Conservation (phyloP, 30 jellyfish, hydroid and myxozoan species). For the Turritopsis rubra region DNA sequence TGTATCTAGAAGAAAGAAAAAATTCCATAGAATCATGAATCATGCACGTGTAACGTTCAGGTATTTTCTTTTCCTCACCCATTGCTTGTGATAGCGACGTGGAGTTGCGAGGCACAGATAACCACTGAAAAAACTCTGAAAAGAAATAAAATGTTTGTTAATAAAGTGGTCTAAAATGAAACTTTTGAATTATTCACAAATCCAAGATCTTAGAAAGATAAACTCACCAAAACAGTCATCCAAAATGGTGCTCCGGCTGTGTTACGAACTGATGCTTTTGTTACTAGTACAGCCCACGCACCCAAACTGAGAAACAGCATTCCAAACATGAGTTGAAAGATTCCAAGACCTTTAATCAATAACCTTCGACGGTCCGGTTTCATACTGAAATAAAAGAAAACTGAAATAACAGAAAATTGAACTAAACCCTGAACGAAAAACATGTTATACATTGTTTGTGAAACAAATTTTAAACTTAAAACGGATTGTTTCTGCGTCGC, state of each 20-base stretch:
- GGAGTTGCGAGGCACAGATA: constrained; percentile 1
- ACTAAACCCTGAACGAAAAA: too few relatives aligned
- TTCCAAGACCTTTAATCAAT: not conserved
- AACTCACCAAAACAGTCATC: not conserved
- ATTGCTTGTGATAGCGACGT: constrained; percentile 1
- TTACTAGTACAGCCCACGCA: constrained; percentile 3
- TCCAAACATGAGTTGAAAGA: not conserved
- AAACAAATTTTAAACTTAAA: too few relatives aligned
- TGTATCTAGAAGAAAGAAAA: not conserved
- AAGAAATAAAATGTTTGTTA: not conserved
- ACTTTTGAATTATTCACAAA: not conserved
- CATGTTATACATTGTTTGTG: too few relatives aligned
- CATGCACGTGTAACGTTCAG: too few relatives aligned
- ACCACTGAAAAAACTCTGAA: constrained; percentile 10
- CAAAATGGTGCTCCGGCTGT: constrained; percentile 20
- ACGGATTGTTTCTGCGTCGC: not conserved
- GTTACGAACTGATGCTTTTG: not conserved
- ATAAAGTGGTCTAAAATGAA: not conserved
- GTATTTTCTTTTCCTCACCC: constrained; percentile 3
- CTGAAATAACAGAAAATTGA: too few relatives aligned
- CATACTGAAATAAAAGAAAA: not conserved
- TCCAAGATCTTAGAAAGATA: not conserved
- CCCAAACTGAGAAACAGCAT: constrained; percentile 5
- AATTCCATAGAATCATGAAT: not conserved
- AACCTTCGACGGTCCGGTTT: constrained; percentile 7